Evolutionary conservation across 1,140 invertebrate genomes (phyloP).

Genomic region (Pseudoatta argentina): DNA sequence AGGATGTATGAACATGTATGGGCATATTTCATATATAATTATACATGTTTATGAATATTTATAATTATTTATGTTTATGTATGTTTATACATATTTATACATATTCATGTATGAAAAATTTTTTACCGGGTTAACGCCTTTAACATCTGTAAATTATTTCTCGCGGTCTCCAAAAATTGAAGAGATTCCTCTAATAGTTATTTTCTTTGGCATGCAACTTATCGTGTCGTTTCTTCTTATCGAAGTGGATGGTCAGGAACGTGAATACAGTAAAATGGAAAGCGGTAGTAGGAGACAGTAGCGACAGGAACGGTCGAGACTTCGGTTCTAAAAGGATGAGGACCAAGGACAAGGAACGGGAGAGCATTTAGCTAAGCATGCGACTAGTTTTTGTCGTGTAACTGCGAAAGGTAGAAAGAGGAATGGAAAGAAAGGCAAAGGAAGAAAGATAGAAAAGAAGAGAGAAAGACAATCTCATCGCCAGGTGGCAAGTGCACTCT

Average conservation of each 20-base stretch:
- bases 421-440: background rate
- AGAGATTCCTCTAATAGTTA: background rate
- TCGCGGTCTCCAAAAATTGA: background rate
- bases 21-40: no score
- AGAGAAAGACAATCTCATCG: constrained; percentile 66
- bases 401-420: constrained; percentile 76
- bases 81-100: no score
- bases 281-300: constrained; percentile 44
- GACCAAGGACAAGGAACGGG: constrained; percentile 77
- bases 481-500: constrained; percentile 82
- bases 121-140: background rate
- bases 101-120: no score
- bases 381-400: constrained; percentile 84
- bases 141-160: constrained; percentile 5
- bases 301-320: constrained; percentile 37
- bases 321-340: constrained; percentile 72
- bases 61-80: no score
- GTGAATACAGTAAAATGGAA: constrained; percentile 14
- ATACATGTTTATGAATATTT: no score
- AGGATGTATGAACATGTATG: no score
- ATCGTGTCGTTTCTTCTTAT: constrained; percentile 19
- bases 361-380: constrained; percentile 84
- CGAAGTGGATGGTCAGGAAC: constrained; percentile 55
- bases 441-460: constrained; percentile 10
- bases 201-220: constrained; percentile 25